These are phyloP conservation scores for Vidua chalybeata DNA, from an alignment of 2,113 vertebrate genomes.

Conservation along the genomic window DNA sequence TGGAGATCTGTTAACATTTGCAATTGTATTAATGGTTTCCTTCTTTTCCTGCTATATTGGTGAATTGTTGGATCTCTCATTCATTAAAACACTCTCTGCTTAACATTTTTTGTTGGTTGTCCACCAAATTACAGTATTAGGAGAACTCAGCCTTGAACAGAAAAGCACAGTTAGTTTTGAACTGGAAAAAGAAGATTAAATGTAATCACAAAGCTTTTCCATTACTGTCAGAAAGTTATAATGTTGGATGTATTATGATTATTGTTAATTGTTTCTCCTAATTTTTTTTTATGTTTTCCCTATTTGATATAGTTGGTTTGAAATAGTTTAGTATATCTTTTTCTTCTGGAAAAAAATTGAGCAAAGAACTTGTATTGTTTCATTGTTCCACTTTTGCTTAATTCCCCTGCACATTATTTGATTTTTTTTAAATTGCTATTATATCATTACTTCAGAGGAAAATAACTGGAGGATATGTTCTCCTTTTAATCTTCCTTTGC, in stretches of 20 bases:
- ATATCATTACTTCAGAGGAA: neutral
- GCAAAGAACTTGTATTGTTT: neutral
- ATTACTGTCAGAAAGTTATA: neutral
- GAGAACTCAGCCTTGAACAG: neutral
- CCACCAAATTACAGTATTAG: neutral
- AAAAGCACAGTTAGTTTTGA: neutral
- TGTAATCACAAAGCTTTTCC: neutral
- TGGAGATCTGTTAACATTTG: neutral
- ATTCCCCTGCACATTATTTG: neutral
- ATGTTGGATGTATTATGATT: neutral
- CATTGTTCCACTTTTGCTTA: neutral
- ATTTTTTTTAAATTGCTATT: neutral
- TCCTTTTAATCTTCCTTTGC: neutral
- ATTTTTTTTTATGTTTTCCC: neutral
- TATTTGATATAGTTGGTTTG: neutral
- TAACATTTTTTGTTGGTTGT: neutral
- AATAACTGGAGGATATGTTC: constrained; percentile 10
- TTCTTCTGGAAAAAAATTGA: neutral
- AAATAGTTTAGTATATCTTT: neutral
- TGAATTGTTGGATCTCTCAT: neutral
- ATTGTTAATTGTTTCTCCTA: neutral
- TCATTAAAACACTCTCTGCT: neutral
- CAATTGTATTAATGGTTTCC: neutral
- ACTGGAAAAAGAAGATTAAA: neutral
- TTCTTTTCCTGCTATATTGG: neutral